Evolutionary conservation across 2,888 invertebrate species (phyloP), one percentile per base, ranked within the genome.

Genomic region (Drosophila kanekoi): DNA sequence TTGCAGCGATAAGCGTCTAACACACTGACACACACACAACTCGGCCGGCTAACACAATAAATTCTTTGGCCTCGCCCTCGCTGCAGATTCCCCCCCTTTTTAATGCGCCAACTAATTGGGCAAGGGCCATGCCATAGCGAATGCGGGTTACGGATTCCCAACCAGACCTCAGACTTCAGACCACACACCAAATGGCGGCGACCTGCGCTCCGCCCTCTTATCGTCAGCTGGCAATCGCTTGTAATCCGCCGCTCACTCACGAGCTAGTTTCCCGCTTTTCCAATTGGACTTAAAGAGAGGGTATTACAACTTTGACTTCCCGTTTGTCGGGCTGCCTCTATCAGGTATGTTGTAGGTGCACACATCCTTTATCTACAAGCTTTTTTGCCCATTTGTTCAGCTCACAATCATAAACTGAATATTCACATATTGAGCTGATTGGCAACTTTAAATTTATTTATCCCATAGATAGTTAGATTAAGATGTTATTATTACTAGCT

Each of bases 101-200:
- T 89, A 87, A 87, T 87, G 89, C 86, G 84, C 69, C 77, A 89
- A 88, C 86, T 87, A 87, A 87, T 87, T 87, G 89, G 80, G 78
- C 77, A 23, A 44, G 68, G 71, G 64, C 63, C 68, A 33, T 65
- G 35, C 44, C 38, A 9, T 9, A 16, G 41, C 47, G 71, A 62
- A 70, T 73, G 72, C 79, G 79, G 79, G 75, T 53, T 60, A 38
- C 57, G 35, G 43, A 49, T 41, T 33, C 35, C 41, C 43, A 23
- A 44, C 18, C 40, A 13, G 11, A 33, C 43, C 20, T 11, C 20
- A 14, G 28, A 28, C 10, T 11, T 14, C 9, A 13, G 18, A 6
- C 18, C 14, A n/a, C 33, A 28, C 32, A 16, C 28, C 8, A 41
- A 28, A n/a, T 13, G 23, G 10, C 23, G 54, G 13, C 68, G 49